Percentiles rank a stretch among this genome's conserved stretches.
Evolutionary conservation across 2,113 vertebrate species (phyloP).

Genomic region (Rhinoderma darwinii): DNA sequence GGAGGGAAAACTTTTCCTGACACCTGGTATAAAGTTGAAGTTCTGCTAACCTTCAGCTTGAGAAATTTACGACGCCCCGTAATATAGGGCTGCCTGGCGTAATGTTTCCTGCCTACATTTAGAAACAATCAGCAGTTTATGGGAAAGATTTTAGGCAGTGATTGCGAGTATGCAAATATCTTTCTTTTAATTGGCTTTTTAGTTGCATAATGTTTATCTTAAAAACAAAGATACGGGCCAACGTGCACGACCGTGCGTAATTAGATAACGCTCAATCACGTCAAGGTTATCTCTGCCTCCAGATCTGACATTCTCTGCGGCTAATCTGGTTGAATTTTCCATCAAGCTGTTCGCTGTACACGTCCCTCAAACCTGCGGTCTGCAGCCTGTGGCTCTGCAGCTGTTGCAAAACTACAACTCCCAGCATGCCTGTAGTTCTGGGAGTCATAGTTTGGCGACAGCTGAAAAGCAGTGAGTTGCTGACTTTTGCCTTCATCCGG

Average conservation of each 20-base stretch:
- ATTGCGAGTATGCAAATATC: constrained; percentile 30
- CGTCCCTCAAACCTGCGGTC: not conserved
- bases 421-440: not conserved
- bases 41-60: constrained; percentile 58
- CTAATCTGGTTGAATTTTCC: constrained; percentile 9
- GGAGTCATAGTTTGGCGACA: not conserved
- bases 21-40: constrained; percentile 56
- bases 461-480: not conserved
- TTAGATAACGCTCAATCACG: constrained; percentile 10
- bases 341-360: not conserved
- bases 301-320: not conserved
- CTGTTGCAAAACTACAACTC: not conserved
- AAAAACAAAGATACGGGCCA: constrained; percentile 20
- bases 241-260: not conserved
- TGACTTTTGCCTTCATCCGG: no score
- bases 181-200: constrained; percentile 28
- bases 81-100: not conserved
- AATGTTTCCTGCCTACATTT: constrained; percentile 22
- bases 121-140: constrained; percentile 20
- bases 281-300: constrained; percentile 8
- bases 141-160: not conserved
- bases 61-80: constrained; percentile 51
- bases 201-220: constrained; percentile 29
- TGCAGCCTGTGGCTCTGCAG: not conserved
- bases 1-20: constrained; percentile 69